phyloP scores from a whole-genome alignment of 2,797 vertebrate species.

The Rhyacichthys aspro region DNA sequence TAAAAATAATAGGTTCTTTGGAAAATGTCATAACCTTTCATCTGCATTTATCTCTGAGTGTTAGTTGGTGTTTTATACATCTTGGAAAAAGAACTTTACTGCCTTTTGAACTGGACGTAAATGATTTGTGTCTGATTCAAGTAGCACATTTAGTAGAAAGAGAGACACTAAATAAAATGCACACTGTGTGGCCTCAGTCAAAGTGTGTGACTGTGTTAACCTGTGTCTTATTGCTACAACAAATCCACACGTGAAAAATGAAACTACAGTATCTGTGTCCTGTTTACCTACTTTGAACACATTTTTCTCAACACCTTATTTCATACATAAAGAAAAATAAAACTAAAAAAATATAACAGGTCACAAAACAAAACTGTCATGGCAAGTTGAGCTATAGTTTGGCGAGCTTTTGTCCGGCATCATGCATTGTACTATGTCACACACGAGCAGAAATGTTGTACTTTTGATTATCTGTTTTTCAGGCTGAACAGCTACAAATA shows the following conservation, averaged over 20 bases:
- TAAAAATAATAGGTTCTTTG: slow-evolving; percentile 47
- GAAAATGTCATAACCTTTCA: slow-evolving; percentile 7
- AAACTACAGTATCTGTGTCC: slow-evolving; percentile 49
- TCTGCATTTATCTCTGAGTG: not conserved
- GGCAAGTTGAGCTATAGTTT: slow-evolving; percentile 21
- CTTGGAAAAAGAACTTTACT: not conserved
- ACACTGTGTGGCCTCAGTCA: not conserved
- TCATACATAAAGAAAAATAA: slow-evolving; percentile 30
- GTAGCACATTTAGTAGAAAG: slow-evolving; percentile 61
- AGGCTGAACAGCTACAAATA: slow-evolving; percentile 32
- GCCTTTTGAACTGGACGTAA: slow-evolving; percentile 26
- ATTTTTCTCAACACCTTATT: slow-evolving; percentile 9
- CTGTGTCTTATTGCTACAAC: slow-evolving; percentile 67
- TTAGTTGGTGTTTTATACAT: not conserved
- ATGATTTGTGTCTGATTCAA: slow-evolving; percentile 31
- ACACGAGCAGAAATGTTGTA: slow-evolving; percentile 13
- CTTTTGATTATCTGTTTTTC: not conserved
- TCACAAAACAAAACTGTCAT: slow-evolving; percentile 29
- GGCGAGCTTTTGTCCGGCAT: slow-evolving; percentile 29
- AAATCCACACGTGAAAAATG: slow-evolving; percentile 24
- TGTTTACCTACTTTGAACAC: slow-evolving; percentile 13
- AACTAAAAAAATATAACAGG: slow-evolving; percentile 2
- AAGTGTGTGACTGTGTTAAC: slow-evolving; percentile 33
- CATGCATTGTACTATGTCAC: slow-evolving; percentile 42
- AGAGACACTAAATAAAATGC: slow-evolving; percentile 27